These are phyloP conservation scores for Nemopilema nomurai DNA, from an alignment of 30 jellyfish, hydroid and myxozoan species.

Conservation along the genomic window DNA sequence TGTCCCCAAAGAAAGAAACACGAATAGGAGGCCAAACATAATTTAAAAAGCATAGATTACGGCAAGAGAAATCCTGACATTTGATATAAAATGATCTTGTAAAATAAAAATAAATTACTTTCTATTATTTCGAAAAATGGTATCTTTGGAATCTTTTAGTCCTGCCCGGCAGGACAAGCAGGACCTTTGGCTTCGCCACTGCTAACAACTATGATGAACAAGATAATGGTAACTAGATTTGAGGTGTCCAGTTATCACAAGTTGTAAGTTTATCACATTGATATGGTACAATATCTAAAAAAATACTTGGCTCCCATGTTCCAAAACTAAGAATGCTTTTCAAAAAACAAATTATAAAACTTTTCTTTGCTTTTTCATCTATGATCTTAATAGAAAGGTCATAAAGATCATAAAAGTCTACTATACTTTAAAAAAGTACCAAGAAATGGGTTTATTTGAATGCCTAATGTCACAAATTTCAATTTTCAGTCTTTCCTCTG, in stretches of 20 bases:
- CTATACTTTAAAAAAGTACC: conserved; percentile 1
- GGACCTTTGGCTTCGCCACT: too few relatives aligned
- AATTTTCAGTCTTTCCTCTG: conserved; percentile 17
- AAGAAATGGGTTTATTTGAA: conserved; percentile 18
- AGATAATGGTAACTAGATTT: too few relatives aligned
- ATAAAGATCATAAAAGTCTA: background rate
- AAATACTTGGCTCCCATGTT: conserved; percentile 15
- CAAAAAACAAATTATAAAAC: background rate
- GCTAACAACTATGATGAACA: too few relatives aligned
- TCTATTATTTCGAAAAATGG: too few relatives aligned
- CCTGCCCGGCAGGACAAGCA: too few relatives aligned
- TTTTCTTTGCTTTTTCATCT: background rate
- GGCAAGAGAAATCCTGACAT: too few relatives aligned
- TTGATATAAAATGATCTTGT: too few relatives aligned
- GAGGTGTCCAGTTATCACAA: conserved; percentile 12
- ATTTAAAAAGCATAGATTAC: too few relatives aligned
- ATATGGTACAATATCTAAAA: background rate
- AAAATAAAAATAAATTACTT: too few relatives aligned
- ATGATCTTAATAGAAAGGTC: conserved; percentile 2
- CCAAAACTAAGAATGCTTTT: background rate
- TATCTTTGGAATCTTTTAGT: too few relatives aligned
- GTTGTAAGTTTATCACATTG: background rate
- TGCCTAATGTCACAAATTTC: conserved; percentile 18
- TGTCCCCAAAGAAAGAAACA: too few relatives aligned
- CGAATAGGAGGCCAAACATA: too few relatives aligned